Percentiles rank a stretch among this genome's conserved stretches.
phyloP scores from a whole-genome alignment of 2,797 vertebrate genomes.

The Notolepis coatsorum region DNA sequence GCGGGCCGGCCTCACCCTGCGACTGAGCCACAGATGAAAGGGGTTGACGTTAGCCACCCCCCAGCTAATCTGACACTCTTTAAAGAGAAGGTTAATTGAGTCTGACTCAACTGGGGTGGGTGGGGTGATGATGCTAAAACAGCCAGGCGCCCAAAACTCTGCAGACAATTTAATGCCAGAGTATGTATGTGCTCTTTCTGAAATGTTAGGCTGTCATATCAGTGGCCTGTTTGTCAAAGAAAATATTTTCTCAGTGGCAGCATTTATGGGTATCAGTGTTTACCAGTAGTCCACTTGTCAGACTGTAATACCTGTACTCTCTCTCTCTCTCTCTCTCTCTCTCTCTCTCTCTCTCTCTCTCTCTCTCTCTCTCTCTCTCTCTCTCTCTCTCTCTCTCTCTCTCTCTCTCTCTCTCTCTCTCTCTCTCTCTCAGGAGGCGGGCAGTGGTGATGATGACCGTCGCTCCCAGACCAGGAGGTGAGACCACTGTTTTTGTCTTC shows the following conservation, averaged over 20 bases:
- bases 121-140: conserved; percentile 26
- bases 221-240: too few relatives aligned
- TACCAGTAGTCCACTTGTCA: neutral
- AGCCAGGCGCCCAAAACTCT: conserved; percentile 5
- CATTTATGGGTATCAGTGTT: neutral
- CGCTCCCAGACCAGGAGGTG: conserved; percentile 94
- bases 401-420: neutral
- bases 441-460: conserved; percentile 94
- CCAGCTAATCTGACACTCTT: conserved; percentile 17
- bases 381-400: neutral
- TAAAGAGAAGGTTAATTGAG: conserved; percentile 45
- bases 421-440: conserved; percentile 85
- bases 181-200: conserved; percentile 6
- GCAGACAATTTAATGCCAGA: conserved; percentile 9
- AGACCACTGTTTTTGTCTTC: conserved; percentile 47
- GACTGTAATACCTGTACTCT: too few relatives aligned
- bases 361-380: neutral
- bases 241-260: too few relatives aligned
- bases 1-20: conserved; percentile 3
- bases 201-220: conserved; percentile 27
- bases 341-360: neutral
- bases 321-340: neutral
- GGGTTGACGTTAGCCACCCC: conserved; percentile 1
- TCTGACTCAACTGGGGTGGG: conserved; percentile 25
- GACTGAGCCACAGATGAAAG: conserved; percentile 47